Percentiles rank a stretch among this genome's conserved stretches.
These are phyloP conservation scores for Euura lappo DNA, from an alignment of 1,140 invertebrate species.

Conservation along the genomic window DNA sequence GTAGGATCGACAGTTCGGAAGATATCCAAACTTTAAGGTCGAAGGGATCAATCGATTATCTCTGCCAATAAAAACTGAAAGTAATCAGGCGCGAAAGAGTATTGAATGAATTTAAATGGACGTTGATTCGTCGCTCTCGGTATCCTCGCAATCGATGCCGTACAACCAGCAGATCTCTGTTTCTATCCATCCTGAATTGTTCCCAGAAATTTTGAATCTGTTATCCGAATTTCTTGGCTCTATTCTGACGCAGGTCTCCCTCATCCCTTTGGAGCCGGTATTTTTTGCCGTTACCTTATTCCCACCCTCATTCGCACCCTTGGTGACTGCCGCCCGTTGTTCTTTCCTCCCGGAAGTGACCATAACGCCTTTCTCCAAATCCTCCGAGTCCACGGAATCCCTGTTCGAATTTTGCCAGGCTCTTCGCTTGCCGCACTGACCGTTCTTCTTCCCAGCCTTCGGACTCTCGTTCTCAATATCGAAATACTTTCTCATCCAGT, in stretches of 20 bases:
- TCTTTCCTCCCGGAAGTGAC: not conserved
- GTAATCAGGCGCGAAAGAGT: too few species aligned
- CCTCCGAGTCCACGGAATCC: constrained; percentile 5
- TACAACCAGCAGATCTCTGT: constrained; percentile 36
- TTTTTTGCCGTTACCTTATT: not conserved
- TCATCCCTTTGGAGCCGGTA: not conserved
- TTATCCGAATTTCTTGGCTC: constrained; percentile 28
- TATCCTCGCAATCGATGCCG: constrained; percentile 40
- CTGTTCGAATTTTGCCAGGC: not conserved
- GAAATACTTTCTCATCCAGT: constrained; percentile 52
- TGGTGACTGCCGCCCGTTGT: not conserved
- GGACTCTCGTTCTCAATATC: constrained; percentile 35
- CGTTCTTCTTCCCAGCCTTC: constrained; percentile 22
- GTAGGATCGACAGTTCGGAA: too few species aligned
- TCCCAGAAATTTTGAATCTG: constrained; percentile 23
- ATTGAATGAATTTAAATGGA: constrained; percentile 43
- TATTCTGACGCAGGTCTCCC: constrained; percentile 45
- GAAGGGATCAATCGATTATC: too few species aligned
- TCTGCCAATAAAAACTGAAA: too few species aligned
- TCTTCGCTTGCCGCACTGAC: not conserved
- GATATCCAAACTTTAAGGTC: too few species aligned
- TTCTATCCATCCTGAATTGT: constrained; percentile 35
- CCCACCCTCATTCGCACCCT: not conserved
- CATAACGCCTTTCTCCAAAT: not conserved
- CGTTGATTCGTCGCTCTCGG: constrained; percentile 51